phyloP scores from a whole-genome alignment of 2,797 vertebrate genomes.

The Tolypeutes matacus region DNA sequence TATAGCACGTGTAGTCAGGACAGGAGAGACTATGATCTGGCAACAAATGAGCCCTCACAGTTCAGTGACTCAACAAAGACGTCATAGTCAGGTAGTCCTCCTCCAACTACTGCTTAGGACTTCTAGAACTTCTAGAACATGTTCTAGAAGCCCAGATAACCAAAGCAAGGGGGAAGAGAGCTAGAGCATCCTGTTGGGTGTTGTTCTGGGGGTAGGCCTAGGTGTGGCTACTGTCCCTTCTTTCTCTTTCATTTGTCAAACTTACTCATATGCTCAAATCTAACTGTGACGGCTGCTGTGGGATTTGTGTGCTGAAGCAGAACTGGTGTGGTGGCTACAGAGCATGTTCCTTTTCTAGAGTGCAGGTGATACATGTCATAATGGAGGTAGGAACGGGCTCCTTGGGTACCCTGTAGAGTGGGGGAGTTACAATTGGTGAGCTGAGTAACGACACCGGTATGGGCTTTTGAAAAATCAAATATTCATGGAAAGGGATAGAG shows the following conservation, averaged over 20 bases:
- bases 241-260: accelerated
- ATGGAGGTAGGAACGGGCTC: no score
- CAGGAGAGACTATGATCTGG: accelerated
- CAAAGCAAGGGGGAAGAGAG: accelerated
- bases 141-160: accelerated
- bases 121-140: not conserved
- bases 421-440: not conserved
- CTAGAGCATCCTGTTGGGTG: accelerated
- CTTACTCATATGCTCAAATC: not conserved
- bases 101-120: accelerated
- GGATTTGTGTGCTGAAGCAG: not conserved
- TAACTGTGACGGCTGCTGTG: not conserved
- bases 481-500: not conserved
- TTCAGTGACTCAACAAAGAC: not conserved
- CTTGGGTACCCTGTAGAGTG: accelerated
- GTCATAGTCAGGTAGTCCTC: accelerated
- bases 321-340: no score
- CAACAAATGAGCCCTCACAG: accelerated
- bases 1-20: not conserved
- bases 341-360: not conserved
- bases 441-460: accelerated
- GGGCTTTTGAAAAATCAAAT: not conserved
- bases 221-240: not conserved
- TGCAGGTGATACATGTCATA: accelerated
- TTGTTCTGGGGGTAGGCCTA: accelerated